These are phyloP conservation scores for Brenthis hecate DNA, from an alignment of 2,888 invertebrate species.

Conservation along the genomic window DNA sequence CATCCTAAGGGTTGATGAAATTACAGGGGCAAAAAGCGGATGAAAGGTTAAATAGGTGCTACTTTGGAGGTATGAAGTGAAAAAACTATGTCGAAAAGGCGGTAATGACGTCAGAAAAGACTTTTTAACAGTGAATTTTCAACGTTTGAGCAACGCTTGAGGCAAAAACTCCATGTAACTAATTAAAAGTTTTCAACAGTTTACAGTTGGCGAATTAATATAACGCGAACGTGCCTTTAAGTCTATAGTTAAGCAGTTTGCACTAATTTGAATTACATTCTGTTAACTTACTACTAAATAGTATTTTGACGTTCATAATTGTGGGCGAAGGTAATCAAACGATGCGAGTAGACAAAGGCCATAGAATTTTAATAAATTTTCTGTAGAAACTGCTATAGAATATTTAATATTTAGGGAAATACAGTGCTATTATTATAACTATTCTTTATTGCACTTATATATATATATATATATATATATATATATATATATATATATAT, in stretches of 20 bases:
- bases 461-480: no score
- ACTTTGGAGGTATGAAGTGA: conserved; percentile 10
- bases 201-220: conserved; percentile 27
- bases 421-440: no score
- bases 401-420: no score
- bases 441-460: no score
- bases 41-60: conserved; percentile 26
- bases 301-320: background rate
- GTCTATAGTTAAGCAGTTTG: conserved; percentile 20
- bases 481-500: no score
- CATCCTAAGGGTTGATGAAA: conserved; percentile 25
- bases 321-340: no score
- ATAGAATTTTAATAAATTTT: background rate
- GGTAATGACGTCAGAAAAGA: conserved; percentile 23
- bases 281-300: background rate
- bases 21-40: conserved; percentile 33
- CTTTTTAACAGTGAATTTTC: conserved; percentile 22
- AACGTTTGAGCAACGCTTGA: conserved; percentile 24
- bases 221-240: conserved; percentile 27
- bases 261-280: conserved; percentile 13
- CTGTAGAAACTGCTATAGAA: no score
- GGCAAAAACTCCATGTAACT: conserved; percentile 31
- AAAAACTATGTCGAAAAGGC: conserved; percentile 29
- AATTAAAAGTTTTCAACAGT: conserved; percentile 35
- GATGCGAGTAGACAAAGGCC: no score